These are phyloP conservation scores for Rhamphomyia laevipes DNA, from an alignment of 2,888 invertebrate species.

Conservation along the genomic window DNA sequence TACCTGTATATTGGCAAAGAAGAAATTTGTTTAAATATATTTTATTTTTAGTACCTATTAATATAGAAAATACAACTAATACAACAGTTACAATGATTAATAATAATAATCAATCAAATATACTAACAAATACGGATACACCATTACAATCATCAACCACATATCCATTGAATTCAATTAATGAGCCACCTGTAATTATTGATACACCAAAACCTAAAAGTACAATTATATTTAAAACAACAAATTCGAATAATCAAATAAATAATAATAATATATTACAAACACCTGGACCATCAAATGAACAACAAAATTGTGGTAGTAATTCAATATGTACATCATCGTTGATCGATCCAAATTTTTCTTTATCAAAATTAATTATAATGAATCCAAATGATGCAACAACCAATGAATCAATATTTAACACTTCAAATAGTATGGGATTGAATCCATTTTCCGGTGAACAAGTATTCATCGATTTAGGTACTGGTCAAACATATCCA, in stretches of 20 bases:
- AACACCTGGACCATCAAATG: slow-evolving; percentile 16
- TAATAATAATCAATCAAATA: background rate
- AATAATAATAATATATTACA: slow-evolving; percentile 7
- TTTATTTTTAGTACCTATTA: slow-evolving; percentile 14
- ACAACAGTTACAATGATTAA: slow-evolving; percentile 26
- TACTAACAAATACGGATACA: slow-evolving; percentile 10
- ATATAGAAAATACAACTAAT: slow-evolving; percentile 23
- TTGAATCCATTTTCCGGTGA: background rate
- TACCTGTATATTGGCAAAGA: slow-evolving; percentile 12
- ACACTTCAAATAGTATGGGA: background rate
- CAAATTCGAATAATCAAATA: background rate
- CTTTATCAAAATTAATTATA: slow-evolving; percentile 33
- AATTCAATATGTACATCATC: no score
- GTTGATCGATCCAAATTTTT: slow-evolving; percentile 27
- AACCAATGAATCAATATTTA: slow-evolving; percentile 6
- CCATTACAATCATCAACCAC: slow-evolving; percentile 18
- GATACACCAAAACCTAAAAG: background rate
- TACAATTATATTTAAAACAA: background rate
- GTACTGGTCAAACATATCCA: background rate
- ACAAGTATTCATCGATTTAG: background rate
- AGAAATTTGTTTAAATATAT: background rate
- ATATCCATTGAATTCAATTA: slow-evolving; percentile 22
- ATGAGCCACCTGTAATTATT: background rate
- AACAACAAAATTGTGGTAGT: no score
- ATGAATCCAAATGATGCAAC: background rate